Percentiles rank a stretch among this genome's conserved stretches.
These are phyloP conservation scores for Gambusia affinis DNA, from an alignment of 2,113 vertebrate species.

Conservation along the genomic window DNA sequence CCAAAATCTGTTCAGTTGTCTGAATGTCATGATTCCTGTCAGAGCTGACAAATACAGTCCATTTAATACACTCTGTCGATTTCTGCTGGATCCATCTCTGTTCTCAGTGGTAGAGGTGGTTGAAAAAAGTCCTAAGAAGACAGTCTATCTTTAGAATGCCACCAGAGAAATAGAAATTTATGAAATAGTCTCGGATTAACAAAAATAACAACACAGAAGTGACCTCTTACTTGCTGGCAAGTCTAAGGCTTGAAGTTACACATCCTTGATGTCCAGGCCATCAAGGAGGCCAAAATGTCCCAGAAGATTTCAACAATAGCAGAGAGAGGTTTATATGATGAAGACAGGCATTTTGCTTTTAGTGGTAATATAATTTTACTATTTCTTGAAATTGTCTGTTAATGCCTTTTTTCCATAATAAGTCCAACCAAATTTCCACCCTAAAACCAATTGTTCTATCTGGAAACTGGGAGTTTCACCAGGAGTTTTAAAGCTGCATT, in stretches of 20 bases:
- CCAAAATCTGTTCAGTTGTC: neutral
- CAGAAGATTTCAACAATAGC: slow-evolving; percentile 70
- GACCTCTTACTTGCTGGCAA: slow-evolving; percentile 61
- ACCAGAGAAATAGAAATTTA: neutral
- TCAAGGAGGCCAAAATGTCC: slow-evolving; percentile 77
- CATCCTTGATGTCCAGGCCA: slow-evolving; percentile 77
- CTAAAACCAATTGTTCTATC: neutral
- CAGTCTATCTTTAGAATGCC: too few species aligned
- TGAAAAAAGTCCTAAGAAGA: too few species aligned
- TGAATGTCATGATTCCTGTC: neutral
- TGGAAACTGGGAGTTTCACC: neutral
- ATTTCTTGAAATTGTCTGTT: neutral
- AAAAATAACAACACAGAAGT: slow-evolving; percentile 11
- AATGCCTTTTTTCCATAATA: neutral
- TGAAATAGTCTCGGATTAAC: neutral
- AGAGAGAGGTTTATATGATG: slow-evolving; percentile 78
- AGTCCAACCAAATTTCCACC: neutral
- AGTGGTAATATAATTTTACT: neutral
- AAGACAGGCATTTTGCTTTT: too few species aligned
- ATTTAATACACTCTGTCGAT: neutral
- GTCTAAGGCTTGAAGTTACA: slow-evolving; percentile 81
- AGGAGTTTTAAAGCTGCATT: neutral
- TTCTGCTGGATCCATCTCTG: neutral
- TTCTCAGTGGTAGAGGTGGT: neutral
- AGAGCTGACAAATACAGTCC: neutral